Conservation (phyloP, 2,113 vertebrate genomes). For the Entomyzon cyanotis region DNA sequence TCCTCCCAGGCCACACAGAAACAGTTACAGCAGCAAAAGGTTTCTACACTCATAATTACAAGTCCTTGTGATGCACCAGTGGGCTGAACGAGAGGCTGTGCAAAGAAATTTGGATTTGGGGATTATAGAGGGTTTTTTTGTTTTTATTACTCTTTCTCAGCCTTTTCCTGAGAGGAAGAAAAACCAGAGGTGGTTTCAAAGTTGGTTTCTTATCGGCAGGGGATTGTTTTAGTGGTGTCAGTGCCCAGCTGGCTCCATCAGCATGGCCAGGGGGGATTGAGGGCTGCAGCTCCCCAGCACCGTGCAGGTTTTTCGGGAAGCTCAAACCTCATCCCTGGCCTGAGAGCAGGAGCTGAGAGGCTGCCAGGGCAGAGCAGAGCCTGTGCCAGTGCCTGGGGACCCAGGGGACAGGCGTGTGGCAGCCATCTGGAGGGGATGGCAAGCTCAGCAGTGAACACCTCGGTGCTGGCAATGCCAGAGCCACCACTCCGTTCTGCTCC, state of each 20-base stretch:
- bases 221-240: background rate
- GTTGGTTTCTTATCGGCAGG: background rate
- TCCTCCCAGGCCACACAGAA: background rate
- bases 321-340: background rate
- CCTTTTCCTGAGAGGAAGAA: background rate
- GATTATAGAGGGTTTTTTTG: background rate
- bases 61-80: accelerated
- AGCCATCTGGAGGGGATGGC: background rate
- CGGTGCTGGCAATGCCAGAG: accelerated
- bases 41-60: background rate
- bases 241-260: background rate
- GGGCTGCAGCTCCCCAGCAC: background rate
- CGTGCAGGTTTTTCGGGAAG: background rate
- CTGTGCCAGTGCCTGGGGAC: background rate
- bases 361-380: background rate
- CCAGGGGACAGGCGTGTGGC: background rate
- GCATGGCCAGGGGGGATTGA: background rate
- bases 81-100: background rate
- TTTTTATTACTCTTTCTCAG: background rate
- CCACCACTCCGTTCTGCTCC: accelerated
- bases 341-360: background rate
- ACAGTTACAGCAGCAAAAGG: background rate
- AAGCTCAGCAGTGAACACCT: background rate
- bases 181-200: background rate
- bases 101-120: background rate